Evolutionary conservation across 1,140 invertebrate species (phyloP), one percentile per base, ranked within the genome.

Genomic region (Rhyacophila brunnea): DNA sequence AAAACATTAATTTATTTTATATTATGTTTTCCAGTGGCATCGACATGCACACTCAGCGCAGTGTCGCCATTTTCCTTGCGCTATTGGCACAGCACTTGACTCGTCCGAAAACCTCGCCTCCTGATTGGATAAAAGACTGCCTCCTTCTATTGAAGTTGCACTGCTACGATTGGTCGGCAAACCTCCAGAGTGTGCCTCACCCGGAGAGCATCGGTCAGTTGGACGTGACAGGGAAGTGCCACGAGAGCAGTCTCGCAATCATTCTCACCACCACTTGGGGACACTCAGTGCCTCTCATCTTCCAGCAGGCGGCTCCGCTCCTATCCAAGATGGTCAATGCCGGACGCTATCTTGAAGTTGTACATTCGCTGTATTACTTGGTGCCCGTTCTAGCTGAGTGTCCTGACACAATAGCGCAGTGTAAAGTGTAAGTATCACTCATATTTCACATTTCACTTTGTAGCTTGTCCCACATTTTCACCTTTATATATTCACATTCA

Each of bases 71-170:
- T 13, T 65, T 60, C 53, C 52, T 65, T 20, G 54, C 54, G 6
- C 23, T 13, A 19, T 20, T 58, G 28, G 36, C 63, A 1, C 49
- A 58, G 43, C 38, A 60, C 6, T 35, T 56, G 17, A 50, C 48
- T 5, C 40, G 38, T 11, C 50, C 58, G 0, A 60, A 61, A 45
- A 36, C 7, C 1, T 38, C 20, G 1, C 38, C 45, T 6, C 63
- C 63, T 19, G 63, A 65, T 40, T 65, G 63, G 63, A 47, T 65
- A 4, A 60, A 55, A 54, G 63, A 65, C 14, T 61, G 58, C 28
- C 3, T 61, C 14, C 20, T 61, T 5, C 17, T 56, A 7, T 42
- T 65, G 34, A 60, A 65, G 35, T 35, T 65, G 5, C 63, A 65
- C 19, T 50, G 40, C 34, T 53, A 50, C 40, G 63, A 65, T 32